phyloP scores from a whole-genome alignment of 1,140 invertebrate genomes.

The Saccostrea echinata region DNA sequence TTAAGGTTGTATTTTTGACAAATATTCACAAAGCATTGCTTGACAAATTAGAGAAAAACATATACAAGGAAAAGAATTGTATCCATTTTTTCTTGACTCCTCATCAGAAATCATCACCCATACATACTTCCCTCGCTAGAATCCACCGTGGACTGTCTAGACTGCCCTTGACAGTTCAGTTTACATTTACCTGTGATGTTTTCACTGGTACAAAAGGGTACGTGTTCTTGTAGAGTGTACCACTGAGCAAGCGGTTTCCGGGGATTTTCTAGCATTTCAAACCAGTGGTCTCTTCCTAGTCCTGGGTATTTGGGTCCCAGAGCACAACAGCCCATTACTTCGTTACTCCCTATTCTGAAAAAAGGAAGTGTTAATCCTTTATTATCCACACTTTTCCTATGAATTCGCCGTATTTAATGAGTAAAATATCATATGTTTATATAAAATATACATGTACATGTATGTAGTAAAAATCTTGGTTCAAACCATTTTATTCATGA shows the following conservation, averaged over 20 bases:
- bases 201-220: constrained; percentile 74
- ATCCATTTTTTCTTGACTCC: not conserved
- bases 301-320: constrained; percentile 89
- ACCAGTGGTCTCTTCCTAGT: constrained; percentile 92
- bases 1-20: no score
- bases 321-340: constrained; percentile 90
- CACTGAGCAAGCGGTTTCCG: constrained; percentile 92
- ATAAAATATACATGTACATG: no score
- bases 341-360: constrained; percentile 90
- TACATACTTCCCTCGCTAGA: constrained; percentile 55
- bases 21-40: no score
- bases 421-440: no score
- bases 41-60: no score
- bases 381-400: no score
- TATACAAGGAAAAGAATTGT: no score
- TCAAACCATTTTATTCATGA: no score
- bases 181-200: constrained; percentile 47
- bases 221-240: constrained; percentile 86
- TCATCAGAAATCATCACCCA: not conserved
- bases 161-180: constrained; percentile 47
- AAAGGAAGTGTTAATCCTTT: not conserved
- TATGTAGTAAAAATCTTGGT: no score
- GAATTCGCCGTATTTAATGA: no score
- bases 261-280: constrained; percentile 92
- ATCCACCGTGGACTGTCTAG: constrained; percentile 54